Evolutionary conservation across 2,888 invertebrate genomes (phyloP), one percentile per base, ranked within the genome.

Genomic region (Physocephala rufipes): DNA sequence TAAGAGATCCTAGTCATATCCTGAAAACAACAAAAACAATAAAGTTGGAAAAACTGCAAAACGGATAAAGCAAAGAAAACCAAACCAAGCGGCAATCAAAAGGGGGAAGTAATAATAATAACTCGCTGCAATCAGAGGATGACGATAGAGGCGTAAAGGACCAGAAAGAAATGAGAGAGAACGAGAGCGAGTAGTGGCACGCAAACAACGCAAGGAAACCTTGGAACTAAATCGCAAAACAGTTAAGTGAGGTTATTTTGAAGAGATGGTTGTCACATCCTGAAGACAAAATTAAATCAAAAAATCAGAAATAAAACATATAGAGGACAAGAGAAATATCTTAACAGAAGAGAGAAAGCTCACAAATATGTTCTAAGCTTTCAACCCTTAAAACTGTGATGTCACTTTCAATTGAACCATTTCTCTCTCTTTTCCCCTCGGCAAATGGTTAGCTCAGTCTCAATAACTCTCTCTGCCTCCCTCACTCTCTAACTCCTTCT

Each of bases 101-200:
- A 9, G 36, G 9, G 9, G 36, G 36, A 36, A 9, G 5, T 36
- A 36, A 36, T 4, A 9, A 9, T 36, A 36, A 36, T 36, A 36
- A 36, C 36, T 36, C 4, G 9, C 9, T 9, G 9, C 9, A 4
- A 7, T 9, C 36, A 36, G 36, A 4, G 36, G n/a, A 53, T 30
- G 2, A 21, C 67, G 51, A 67, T 12, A 61, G 58, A 73, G 70
- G 24, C 71, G 70, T 64, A 62, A 73, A 71, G 71, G 73, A 71
- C 71, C 71, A 74, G 51, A 53, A 74, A 24, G 63, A 58, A 59
- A 45, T 19, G 45, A 47, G 45, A 47, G n/a, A 51, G 26, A 65
- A 24, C 16, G 43, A 62, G 36, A 36, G 55, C 43, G 53, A 36
- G 43, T 51, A 24, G 24, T 36, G 30, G 53, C 19, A 36, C 49